phyloP scores from a whole-genome alignment of 2,797 vertebrate species.

The Furcifer pardalis region DNA sequence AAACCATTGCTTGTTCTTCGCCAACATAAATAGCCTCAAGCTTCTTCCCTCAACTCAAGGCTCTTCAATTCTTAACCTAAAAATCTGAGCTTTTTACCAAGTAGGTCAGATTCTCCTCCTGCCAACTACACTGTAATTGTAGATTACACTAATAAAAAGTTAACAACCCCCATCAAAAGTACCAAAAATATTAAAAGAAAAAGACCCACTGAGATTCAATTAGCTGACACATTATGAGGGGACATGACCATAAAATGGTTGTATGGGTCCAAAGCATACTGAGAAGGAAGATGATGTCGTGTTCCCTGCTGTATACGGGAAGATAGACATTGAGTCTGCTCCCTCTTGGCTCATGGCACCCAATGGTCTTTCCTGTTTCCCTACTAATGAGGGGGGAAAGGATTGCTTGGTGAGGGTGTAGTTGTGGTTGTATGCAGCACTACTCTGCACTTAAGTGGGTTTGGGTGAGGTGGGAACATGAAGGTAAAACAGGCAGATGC shows the following conservation, averaged over 20 bases:
- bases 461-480: conserved; percentile 18
- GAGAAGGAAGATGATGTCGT: conserved; percentile 50
- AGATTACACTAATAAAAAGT: neutral
- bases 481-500: conserved; percentile 59
- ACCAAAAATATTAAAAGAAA: conserved; percentile 38
- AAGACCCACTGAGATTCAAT: conserved; percentile 53
- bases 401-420: conserved; percentile 41
- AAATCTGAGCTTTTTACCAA: neutral
- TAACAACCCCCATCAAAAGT: conserved; percentile 14
- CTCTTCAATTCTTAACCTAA: neutral
- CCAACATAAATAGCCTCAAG: neutral
- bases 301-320: conserved; percentile 23
- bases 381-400: conserved; percentile 47
- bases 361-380: conserved; percentile 13
- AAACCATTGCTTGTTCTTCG: neutral
- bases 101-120: neutral
- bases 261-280: conserved; percentile 67
- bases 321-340: neutral
- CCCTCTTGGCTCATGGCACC: conserved; percentile 55
- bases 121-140: conserved; percentile 27
- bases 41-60: conserved; percentile 5
- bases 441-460: conserved; percentile 59
- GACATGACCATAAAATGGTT: too few species aligned
- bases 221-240: conserved; percentile 51
- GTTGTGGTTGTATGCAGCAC: neutral